These are phyloP conservation scores for Shargacucullia verbasci DNA, from an alignment of 2,888 invertebrate species.

Conservation along the genomic window DNA sequence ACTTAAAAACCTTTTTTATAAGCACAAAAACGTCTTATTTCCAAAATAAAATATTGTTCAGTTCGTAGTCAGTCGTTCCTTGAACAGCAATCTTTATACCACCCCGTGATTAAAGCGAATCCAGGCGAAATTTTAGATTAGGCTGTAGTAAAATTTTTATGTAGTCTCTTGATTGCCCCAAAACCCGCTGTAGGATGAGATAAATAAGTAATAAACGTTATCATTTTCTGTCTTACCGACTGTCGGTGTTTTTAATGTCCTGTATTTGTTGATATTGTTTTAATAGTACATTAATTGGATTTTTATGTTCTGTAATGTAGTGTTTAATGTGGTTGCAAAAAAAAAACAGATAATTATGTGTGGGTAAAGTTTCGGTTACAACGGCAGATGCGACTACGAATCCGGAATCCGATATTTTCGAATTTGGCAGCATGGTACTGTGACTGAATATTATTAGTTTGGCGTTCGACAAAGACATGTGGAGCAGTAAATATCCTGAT, in stretches of 20 bases:
- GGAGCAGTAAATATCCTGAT: constrained; percentile 9
- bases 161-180: constrained; percentile 68
- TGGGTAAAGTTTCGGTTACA: no score
- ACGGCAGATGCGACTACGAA: no score
- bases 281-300: constrained; percentile 77
- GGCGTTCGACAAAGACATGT: constrained; percentile 12
- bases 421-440: constrained; percentile 17
- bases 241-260: constrained; percentile 49
- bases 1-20: no score
- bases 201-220: constrained; percentile 68
- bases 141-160: constrained; percentile 80
- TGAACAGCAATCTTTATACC: constrained; percentile 62
- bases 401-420: constrained; percentile 5
- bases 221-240: constrained; percentile 56
- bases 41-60: neutral
- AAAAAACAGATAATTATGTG: neutral
- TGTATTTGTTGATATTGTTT: constrained; percentile 69
- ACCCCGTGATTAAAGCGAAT: constrained; percentile 72
- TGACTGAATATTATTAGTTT: constrained; percentile 11
- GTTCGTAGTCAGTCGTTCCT: constrained; percentile 21
- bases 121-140: constrained; percentile 85
- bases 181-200: constrained; percentile 55
- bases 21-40: no score
- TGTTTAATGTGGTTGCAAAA: constrained; percentile 51
- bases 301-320: constrained; percentile 71